A percentile compares a stretch with the other conserved stretches of the same genome.
phyloP scores from a whole-genome alignment of 2,888 invertebrate genomes.

The Poecilus cupreus region DNA sequence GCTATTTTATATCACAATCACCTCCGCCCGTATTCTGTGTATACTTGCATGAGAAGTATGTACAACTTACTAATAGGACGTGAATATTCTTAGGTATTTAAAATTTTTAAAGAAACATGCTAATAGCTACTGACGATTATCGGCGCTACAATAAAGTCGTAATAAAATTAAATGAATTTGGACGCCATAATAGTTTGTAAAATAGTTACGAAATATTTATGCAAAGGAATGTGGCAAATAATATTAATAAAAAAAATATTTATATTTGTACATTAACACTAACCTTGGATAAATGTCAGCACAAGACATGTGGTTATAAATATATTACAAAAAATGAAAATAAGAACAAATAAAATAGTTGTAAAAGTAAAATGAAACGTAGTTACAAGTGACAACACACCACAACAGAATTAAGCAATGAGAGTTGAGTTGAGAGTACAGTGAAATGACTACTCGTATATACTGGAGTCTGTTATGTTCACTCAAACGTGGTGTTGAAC shows the following conservation, averaged over 20 bases:
- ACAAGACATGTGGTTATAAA: constrained; percentile 41
- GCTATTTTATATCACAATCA: neutral
- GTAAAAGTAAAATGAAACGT: constrained; percentile 28
- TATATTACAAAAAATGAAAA: constrained; percentile 42
- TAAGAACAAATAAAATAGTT: neutral
- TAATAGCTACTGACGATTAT: constrained; percentile 50
- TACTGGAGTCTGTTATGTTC: constrained; percentile 66
- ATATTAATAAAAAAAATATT: constrained; percentile 52
- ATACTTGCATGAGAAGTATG: constrained; percentile 47
- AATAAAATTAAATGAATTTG: constrained; percentile 65
- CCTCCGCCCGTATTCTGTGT: constrained; percentile 2
- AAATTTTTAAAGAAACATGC: constrained; percentile 23
- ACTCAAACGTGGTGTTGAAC: constrained; percentile 90
- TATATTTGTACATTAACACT: constrained; percentile 59
- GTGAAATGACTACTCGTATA: constrained; percentile 46
- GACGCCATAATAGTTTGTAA: constrained; percentile 65
- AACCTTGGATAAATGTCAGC: constrained; percentile 52
- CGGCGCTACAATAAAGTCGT: constrained; percentile 37
- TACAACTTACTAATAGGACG: constrained; percentile 54
- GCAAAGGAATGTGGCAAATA: constrained; percentile 47
- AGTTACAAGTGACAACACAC: constrained; percentile 46
- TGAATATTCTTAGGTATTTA: constrained; percentile 41
- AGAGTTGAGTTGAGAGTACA: constrained; percentile 33
- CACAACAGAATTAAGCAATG: constrained; percentile 54
- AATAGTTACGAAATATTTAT: constrained; percentile 35